Percentiles rank a stretch among this genome's conserved stretches.
These are phyloP conservation scores for Odontesthes bonariensis DNA, from an alignment of 2,113 vertebrate genomes.

Conservation along the genomic window DNA sequence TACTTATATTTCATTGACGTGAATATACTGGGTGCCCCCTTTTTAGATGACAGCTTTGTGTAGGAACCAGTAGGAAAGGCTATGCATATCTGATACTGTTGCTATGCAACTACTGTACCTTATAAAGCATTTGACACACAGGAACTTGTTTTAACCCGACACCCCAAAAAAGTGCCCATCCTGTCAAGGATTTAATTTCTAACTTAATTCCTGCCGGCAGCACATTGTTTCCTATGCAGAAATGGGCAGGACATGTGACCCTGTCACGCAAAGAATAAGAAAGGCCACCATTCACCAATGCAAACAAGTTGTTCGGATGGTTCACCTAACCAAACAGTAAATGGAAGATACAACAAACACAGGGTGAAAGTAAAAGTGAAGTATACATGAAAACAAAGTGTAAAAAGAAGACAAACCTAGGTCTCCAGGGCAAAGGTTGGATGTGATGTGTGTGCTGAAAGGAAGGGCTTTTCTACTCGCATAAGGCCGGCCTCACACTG, in stretches of 20 bases:
- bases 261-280: not conserved
- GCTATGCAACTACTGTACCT: slow-evolving; percentile 52
- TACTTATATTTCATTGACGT: slow-evolving; percentile 34
- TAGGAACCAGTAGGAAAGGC: slow-evolving; percentile 20
- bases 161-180: slow-evolving; percentile 23
- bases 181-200: no score
- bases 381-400: no score
- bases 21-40: slow-evolving; percentile 19
- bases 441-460: no score
- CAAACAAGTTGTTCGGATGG: no score
- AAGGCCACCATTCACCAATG: no score
- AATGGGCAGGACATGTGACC: not conserved
- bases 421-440: no score
- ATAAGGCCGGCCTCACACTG: no score
- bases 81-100: slow-evolving; percentile 26
- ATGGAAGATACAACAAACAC: no score
- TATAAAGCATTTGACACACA: slow-evolving; percentile 23
- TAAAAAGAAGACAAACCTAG: no score
- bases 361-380: no score
- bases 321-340: no score
- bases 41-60: slow-evolving; percentile 16
- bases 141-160: slow-evolving; percentile 30
- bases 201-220: not conserved
- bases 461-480: no score
- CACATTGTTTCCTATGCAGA: not conserved